These are phyloP conservation scores for Ophioninae sp. DNA, from an alignment of 2,888 invertebrate genomes.

Conservation along the genomic window DNA sequence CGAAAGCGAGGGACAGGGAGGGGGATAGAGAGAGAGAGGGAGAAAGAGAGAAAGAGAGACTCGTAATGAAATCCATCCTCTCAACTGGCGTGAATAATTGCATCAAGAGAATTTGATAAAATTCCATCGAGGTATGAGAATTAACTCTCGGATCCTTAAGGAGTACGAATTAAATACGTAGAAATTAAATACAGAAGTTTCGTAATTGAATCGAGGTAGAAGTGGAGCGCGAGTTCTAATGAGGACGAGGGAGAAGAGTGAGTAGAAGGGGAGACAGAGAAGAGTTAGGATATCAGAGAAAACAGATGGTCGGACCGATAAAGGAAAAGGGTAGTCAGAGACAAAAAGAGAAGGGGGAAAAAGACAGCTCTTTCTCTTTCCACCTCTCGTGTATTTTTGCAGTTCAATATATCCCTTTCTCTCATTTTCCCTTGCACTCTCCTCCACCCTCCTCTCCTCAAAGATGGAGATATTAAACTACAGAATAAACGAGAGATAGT, in stretches of 20 bases:
- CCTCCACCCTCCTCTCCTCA: too few species aligned
- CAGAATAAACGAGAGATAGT: not conserved
- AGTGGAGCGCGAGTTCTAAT: not conserved
- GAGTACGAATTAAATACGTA: constrained; percentile 5
- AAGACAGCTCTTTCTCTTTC: too few species aligned
- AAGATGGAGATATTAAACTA: constrained; percentile 47
- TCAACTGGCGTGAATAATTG: constrained; percentile 6
- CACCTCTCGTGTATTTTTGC: too few species aligned
- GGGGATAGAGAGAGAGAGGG: too few species aligned
- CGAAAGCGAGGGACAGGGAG: too few species aligned
- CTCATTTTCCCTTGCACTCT: too few species aligned
- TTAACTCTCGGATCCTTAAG: not conserved
- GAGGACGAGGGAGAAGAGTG: not conserved
- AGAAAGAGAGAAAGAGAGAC: too few species aligned
- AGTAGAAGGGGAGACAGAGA: not conserved
- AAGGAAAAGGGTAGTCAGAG: constrained; percentile 35
- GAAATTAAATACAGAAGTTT: constrained; percentile 17
- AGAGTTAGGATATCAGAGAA: constrained; percentile 19
- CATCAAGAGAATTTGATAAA: not conserved
- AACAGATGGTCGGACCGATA: not conserved
- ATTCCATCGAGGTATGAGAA: not conserved
- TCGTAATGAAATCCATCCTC: too few species aligned
- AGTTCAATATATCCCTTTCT: too few species aligned
- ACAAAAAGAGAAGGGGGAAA: too few species aligned
- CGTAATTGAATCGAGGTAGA: not conserved